Percentiles rank a stretch among this genome's conserved stretches.
phyloP scores from a whole-genome alignment of 30 jellyfish, hydroid and myxozoan species.

The Aurelia aurita complex sp. Pacific region DNA sequence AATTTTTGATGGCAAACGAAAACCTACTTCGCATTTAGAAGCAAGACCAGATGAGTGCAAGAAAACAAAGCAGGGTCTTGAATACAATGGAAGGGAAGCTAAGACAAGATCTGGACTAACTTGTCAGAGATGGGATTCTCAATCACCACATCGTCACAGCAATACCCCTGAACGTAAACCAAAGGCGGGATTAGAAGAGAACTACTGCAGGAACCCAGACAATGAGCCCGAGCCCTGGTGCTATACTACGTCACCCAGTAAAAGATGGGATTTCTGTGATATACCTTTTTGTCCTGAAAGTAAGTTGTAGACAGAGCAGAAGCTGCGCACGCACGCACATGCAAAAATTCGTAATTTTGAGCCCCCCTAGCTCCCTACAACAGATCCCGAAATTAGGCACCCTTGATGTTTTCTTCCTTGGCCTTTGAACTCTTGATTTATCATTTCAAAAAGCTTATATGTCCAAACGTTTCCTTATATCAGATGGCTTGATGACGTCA shows the following conservation, averaged over 20 bases:
- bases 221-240: slow-evolving; percentile 60
- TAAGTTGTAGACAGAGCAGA: background rate
- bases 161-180: background rate
- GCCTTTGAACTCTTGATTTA: no score
- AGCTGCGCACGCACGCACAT: background rate
- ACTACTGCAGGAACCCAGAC: slow-evolving; percentile 58
- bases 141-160: slow-evolving; percentile 30
- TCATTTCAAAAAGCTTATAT: no score
- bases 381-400: no score
- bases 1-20: no score
- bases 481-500: no score
- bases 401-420: no score
- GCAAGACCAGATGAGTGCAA: slow-evolving; percentile 17
- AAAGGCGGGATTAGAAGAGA: slow-evolving; percentile 40
- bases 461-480: no score
- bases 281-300: slow-evolving; percentile 7
- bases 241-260: slow-evolving; percentile 1
- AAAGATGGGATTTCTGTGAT: slow-evolving; percentile 19
- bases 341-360: no score
- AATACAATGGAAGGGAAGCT: slow-evolving; percentile 9
- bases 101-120: slow-evolving; percentile 9
- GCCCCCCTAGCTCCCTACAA: no score
- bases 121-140: slow-evolving; percentile 47
- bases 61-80: background rate
- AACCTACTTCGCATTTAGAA: no score